Evolutionary conservation across 2,797 vertebrate species (phyloP).

Genomic region (Gallinago solitaria): DNA sequence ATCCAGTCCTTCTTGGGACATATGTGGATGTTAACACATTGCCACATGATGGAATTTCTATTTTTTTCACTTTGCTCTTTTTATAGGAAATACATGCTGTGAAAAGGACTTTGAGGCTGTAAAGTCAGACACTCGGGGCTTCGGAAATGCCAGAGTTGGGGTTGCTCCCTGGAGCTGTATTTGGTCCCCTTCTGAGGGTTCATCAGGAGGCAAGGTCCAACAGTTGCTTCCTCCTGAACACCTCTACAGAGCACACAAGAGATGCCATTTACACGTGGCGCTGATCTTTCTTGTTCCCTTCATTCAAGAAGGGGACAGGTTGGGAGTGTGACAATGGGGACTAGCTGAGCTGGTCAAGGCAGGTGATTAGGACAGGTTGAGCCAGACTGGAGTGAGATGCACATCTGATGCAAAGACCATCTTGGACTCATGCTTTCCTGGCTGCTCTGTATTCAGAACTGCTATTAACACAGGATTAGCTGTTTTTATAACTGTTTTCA

Average conservation of each 20-base stretch:
- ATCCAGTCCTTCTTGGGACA: conserved; percentile 64
- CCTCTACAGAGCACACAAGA: neutral
- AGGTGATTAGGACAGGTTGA: neutral
- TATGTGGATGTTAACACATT: conserved; percentile 68
- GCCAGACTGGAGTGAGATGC: neutral
- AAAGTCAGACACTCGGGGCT: conserved; percentile 36
- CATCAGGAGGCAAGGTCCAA: neutral
- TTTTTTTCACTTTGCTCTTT: conserved; percentile 68
- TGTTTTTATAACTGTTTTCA: neutral
- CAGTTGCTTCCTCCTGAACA: neutral
- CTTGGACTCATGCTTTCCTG: neutral
- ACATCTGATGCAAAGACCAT: neutral
- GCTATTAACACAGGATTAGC: neutral
- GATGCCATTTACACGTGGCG: neutral
- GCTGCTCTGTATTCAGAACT: neutral
- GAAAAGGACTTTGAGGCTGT: conserved; percentile 26
- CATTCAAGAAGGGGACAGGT: neutral
- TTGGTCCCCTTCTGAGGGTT: neutral
- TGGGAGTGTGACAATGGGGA: neutral
- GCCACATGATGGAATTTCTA: conserved; percentile 57
- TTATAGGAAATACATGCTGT: conserved; percentile 33
- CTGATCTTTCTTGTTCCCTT: neutral
- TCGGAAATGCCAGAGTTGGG: neutral
- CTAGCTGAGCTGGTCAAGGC: neutral
- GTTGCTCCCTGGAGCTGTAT: neutral